Evolutionary conservation across 2,888 invertebrate genomes (phyloP), one percentile per base, ranked within the genome.

Genomic region (Harmothoe impar): DNA sequence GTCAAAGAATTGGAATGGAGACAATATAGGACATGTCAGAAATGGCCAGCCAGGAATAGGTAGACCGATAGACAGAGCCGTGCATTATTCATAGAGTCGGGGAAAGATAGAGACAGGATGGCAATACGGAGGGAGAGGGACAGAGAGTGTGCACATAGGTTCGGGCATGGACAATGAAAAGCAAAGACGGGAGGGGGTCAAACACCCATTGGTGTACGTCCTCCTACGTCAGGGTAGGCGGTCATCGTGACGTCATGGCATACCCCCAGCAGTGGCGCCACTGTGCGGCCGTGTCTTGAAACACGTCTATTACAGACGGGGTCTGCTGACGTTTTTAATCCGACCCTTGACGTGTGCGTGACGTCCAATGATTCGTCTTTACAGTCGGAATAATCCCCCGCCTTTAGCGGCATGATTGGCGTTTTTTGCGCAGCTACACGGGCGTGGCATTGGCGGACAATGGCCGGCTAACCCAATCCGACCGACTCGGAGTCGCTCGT

Each of bases 391-490:
- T 62, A 62, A 62, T 62, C 62, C 62, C 7, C 62, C 62, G 62
- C 62, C 62, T n/a, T 62, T 62, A 3, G 23, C 62, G 62, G 62
- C 62, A 15, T 72, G 72, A 72, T 72, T 72, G 72, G 29, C 72
- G 72, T 72, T 72, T 72, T 72, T 72, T 72, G 29, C 15, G 1
- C 72, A 25, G 72, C 29, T 25, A 15, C 62, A n/a, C 62, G 62
- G 3, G 23, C 62, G 62, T 62, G 62, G 62, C 12, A 72, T 72
- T 29, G 25, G 31, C 29, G 25, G 72, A 72, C 72, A 72, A 72
- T 29, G 72, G 72, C 72, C 29, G 62, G 31, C 72, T 72, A 72
- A 72, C 72, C 31, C 72, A 29, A 72, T 72, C 72, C 15, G 72
- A 72, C 72, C 43, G 72, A 15, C 72, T 23, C 29, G 29, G 5